These are phyloP conservation scores for Crioceris asparagi DNA, from an alignment of 2,888 invertebrate genomes.

Conservation along the genomic window DNA sequence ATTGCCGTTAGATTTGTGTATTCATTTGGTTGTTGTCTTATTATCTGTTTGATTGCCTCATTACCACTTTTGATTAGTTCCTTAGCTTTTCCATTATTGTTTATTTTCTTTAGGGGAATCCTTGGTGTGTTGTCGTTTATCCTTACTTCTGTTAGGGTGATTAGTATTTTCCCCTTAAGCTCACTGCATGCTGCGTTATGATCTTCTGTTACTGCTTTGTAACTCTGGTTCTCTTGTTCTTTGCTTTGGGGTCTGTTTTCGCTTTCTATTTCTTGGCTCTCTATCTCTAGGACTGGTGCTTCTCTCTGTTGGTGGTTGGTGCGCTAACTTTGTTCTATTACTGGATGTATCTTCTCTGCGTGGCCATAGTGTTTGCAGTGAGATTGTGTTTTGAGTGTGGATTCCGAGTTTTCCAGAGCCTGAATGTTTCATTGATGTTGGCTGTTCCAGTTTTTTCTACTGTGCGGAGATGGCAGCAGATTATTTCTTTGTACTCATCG, in stretches of 20 bases:
- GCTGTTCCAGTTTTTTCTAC: too few relatives aligned
- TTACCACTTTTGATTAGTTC: too few relatives aligned
- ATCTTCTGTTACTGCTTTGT: neutral
- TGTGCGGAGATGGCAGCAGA: neutral
- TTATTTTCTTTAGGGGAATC: neutral
- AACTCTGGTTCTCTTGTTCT: neutral
- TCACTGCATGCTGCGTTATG: too few relatives aligned
- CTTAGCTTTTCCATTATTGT: neutral
- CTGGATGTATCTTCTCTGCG: too few relatives aligned
- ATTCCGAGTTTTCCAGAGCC: neutral
- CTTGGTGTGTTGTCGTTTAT: neutral
- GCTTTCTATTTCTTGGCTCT: neutral
- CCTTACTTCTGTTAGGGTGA: too few relatives aligned
- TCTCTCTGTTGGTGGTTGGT: too few relatives aligned
- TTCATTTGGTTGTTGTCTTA: neutral
- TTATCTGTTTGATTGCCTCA: too few relatives aligned
- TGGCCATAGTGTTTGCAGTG: conserved; percentile 1
- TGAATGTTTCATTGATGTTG: conserved; percentile 1
- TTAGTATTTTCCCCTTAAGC: too few relatives aligned
- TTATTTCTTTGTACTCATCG: too few relatives aligned
- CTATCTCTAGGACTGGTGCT: too few relatives aligned
- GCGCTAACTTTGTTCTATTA: too few relatives aligned
- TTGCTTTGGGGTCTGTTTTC: conserved; percentile 1
- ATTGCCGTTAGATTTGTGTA: neutral
- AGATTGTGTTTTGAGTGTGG: neutral